A percentile compares a stretch with the other conserved stretches of the same genome.
These are phyloP conservation scores for Tautogolabrus adspersus DNA, from an alignment of 2,113 vertebrate species.

Conservation along the genomic window DNA sequence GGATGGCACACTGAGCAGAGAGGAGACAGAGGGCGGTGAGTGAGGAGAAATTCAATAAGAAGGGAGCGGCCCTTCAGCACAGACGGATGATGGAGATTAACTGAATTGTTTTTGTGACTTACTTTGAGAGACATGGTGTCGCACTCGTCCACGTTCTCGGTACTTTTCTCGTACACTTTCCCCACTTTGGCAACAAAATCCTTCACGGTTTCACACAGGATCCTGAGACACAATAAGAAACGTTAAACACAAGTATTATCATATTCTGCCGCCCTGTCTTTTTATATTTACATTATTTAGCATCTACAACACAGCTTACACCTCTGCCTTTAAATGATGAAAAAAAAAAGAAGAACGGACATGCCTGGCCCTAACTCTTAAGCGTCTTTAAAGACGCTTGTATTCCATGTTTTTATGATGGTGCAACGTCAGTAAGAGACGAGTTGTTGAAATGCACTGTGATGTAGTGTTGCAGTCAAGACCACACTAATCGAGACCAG, in stretches of 20 bases:
- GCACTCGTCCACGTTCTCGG: slow-evolving; percentile 90
- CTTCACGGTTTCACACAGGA: slow-evolving; percentile 97
- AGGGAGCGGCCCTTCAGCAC: neutral
- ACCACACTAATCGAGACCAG: no score
- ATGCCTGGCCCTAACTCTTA: no score
- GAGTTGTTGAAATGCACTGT: neutral
- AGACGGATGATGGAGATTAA: neutral
- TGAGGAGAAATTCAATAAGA: neutral
- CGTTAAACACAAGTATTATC: no score
- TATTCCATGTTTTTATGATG: neutral
- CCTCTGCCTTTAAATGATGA: no score
- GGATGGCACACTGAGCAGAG: slow-evolving; percentile 87
- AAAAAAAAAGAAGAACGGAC: neutral
- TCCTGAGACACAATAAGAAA: slow-evolving; percentile 74
- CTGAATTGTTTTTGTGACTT: slow-evolving; percentile 56
- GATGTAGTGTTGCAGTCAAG: no score
- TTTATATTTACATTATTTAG: no score
- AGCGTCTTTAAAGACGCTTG: neutral
- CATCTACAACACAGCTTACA: no score
- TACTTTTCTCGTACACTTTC: slow-evolving; percentile 91
- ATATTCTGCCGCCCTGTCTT: no score
- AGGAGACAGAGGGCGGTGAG: neutral
- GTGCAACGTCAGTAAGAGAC: neutral
- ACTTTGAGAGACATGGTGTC: slow-evolving; percentile 94
- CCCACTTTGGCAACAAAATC: slow-evolving; percentile 98